Evolutionary conservation across 2,888 invertebrate genomes (phyloP).

Genomic region (Ormia ochracea): DNA sequence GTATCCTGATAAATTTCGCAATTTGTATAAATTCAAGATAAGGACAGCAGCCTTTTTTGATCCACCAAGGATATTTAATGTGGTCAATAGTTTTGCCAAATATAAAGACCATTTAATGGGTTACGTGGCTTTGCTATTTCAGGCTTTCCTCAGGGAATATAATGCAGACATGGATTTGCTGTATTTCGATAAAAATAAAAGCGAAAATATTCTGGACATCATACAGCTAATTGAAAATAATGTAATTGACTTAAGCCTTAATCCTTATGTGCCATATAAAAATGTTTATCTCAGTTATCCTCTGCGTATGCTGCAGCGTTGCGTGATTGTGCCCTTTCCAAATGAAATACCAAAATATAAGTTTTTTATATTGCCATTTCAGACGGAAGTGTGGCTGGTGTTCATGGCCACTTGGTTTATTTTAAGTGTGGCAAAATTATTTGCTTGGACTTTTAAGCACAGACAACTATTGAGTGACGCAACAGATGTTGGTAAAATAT

Average conservation of each 20-base stretch:
- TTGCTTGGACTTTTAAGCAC: background rate
- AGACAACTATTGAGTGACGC: background rate
- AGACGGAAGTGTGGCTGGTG: slow-evolving; percentile 60
- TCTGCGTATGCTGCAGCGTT: slow-evolving; percentile 65
- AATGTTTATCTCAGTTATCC: slow-evolving; percentile 65
- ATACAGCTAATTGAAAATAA: slow-evolving; percentile 61
- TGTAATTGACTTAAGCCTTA: slow-evolving; percentile 65
- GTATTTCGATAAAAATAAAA: slow-evolving; percentile 54
- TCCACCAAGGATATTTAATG: slow-evolving; percentile 66
- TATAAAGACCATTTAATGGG: slow-evolving; percentile 54
- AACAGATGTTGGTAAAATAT: slow-evolving; percentile 57
- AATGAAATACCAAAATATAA: slow-evolving; percentile 64
- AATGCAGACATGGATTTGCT: slow-evolving; percentile 64
- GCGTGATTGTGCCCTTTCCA: slow-evolving; percentile 64
- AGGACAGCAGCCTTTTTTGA: slow-evolving; percentile 64
- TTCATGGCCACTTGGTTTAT: slow-evolving; percentile 56
- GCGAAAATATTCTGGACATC: slow-evolving; percentile 60
- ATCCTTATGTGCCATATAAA: slow-evolving; percentile 62
- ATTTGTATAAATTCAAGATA: slow-evolving; percentile 63
- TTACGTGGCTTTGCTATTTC: slow-evolving; percentile 65
- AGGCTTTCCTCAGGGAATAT: slow-evolving; percentile 62
- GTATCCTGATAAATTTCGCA: slow-evolving; percentile 60
- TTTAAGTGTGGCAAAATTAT: slow-evolving; percentile 55
- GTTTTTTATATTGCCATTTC: slow-evolving; percentile 67
- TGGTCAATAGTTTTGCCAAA: background rate